phyloP scores from a whole-genome alignment of 2,797 vertebrate genomes.

The Malacoctenus gilli region DNA sequence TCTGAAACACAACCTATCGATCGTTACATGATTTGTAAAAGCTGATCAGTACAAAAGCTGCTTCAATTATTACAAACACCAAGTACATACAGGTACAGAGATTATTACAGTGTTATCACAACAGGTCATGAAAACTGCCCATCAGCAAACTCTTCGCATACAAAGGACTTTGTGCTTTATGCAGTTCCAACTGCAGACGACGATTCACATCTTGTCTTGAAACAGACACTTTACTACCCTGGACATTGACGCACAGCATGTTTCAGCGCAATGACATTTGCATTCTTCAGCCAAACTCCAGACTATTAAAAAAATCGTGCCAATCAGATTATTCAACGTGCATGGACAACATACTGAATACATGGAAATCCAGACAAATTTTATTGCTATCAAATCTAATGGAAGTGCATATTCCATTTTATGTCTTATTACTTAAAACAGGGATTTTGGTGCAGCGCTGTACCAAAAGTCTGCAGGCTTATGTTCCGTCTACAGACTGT shows the following conservation, averaged over 20 bases:
- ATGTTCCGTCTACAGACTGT: conserved; percentile 30
- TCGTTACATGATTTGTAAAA: conserved; percentile 50
- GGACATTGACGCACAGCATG: conserved; percentile 7
- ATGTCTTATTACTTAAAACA: conserved; percentile 43
- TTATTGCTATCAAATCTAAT: conserved; percentile 77
- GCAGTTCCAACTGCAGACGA: conserved; percentile 47
- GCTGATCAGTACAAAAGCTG: conserved; percentile 61
- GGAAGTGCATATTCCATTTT: conserved; percentile 44
- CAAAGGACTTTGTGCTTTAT: conserved; percentile 67
- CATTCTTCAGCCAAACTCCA: conserved; percentile 27
- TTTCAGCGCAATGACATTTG: conserved; percentile 17
- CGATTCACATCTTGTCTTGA: conserved; percentile 38
- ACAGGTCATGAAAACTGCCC: conserved; percentile 45
- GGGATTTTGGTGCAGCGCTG: conserved; percentile 3
- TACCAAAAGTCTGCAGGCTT: conserved; percentile 25
- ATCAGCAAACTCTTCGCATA: conserved; percentile 49
- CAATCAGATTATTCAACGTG: conserved; percentile 32
- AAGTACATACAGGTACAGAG: conserved; percentile 30
- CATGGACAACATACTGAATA: conserved; percentile 45
- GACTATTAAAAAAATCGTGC: conserved; percentile 29
- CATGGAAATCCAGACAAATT: conserved; percentile 54
- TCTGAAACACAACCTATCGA: conserved; percentile 27
- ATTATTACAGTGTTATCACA: conserved; percentile 39
- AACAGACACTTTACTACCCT: conserved; percentile 45
- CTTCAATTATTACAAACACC: conserved; percentile 50